Percentiles rank a stretch among this genome's conserved stretches.
Evolutionary conservation across 92 coral and sea anemone genomes (phyloP).

Genomic region (Porites evermanni): DNA sequence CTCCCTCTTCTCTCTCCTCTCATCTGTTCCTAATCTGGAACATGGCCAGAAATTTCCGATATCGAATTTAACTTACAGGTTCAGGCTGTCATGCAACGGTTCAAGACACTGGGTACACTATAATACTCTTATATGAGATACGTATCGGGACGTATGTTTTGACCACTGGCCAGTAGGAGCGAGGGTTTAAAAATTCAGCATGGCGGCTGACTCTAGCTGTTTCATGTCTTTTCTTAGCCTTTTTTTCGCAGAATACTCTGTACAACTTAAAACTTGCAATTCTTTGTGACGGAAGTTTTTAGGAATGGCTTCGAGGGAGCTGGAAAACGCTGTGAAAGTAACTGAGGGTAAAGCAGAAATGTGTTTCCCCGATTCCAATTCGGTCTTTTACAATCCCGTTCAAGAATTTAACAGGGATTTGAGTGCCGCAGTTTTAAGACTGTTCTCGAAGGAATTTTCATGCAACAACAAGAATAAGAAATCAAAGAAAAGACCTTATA

Average conservation of each 20-base stretch:
- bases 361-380: slow-evolving; percentile 79
- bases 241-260: background rate
- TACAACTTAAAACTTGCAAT: background rate
- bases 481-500: background rate
- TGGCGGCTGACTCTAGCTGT: background rate
- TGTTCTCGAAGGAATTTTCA: slow-evolving; percentile 60
- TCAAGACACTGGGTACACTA: no score
- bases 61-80: no score
- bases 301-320: slow-evolving; percentile 22
- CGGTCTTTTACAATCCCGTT: slow-evolving; percentile 96
- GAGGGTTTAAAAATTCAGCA: background rate
- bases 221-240: no score
- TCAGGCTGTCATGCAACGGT: no score
- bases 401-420: slow-evolving; percentile 98
- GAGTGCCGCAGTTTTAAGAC: slow-evolving; percentile 82
- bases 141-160: no score
- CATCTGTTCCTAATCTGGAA: no score
- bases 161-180: background rate
- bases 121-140: background rate
- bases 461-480: background rate
- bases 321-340: slow-evolving; percentile 42
- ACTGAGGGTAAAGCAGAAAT: slow-evolving; percentile 97
- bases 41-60: no score
- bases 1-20: no score
- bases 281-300: background rate